These are phyloP conservation scores for Pyxicephalus adspersus DNA, from an alignment of 2,113 vertebrate species.

Conservation along the genomic window DNA sequence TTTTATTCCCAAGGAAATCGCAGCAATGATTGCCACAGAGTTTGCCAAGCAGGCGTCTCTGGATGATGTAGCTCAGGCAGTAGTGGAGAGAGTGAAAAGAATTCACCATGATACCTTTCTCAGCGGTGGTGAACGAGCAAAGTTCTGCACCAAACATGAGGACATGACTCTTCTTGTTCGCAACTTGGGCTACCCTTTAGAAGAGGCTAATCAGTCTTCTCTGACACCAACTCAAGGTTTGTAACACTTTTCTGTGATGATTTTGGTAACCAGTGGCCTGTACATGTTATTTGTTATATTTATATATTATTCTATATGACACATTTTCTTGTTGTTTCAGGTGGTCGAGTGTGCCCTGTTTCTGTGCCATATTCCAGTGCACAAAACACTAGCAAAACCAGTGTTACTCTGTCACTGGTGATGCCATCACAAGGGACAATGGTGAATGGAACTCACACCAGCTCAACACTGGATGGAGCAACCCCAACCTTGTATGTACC, in stretches of 20 bases:
- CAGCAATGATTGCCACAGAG: constrained; percentile 96
- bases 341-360: constrained; percentile 92
- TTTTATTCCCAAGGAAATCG: constrained; percentile 80
- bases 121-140: constrained; percentile 86
- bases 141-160: constrained; percentile 87
- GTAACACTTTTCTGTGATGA: neutral
- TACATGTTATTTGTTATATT: no score
- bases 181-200: constrained; percentile 87
- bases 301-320: neutral
- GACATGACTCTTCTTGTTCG: constrained; percentile 97
- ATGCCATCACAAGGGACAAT: constrained; percentile 96
- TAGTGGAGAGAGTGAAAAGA: constrained; percentile 91
- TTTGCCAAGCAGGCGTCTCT: constrained; percentile 89
- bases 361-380: constrained; percentile 94
- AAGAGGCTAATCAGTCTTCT: constrained; percentile 78
- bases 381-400: constrained; percentile 97
- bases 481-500: constrained; percentile 84
- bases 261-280: neutral
- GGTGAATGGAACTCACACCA: constrained; percentile 93
- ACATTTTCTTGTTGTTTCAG: constrained; percentile 59
- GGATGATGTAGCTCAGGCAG: constrained; percentile 89
- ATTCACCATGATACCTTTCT: constrained; percentile 91
- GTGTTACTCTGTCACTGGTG: constrained; percentile 94
- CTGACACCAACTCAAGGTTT: constrained; percentile 86
- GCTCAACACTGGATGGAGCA: constrained; percentile 90